A percentile compares a stretch with the other conserved stretches of the same genome.
phyloP scores from a whole-genome alignment of 2,888 invertebrate genomes.

The Palloptera scutellata region DNA sequence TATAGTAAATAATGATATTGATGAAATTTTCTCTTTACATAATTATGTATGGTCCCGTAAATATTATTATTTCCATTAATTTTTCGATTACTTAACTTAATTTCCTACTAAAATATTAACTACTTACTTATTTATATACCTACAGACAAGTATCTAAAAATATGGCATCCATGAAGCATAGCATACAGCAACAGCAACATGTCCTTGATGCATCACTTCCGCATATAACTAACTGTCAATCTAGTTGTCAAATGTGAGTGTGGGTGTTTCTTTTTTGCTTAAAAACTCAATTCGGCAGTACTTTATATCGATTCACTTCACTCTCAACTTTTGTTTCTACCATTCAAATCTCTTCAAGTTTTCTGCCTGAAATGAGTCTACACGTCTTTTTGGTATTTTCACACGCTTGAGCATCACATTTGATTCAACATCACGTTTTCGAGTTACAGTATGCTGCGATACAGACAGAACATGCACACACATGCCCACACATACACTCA shows the following conservation, averaged over 20 bases:
- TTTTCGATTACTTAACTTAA: no score
- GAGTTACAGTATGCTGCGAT: neutral
- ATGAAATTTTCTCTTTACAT: no score
- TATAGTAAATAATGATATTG: no score
- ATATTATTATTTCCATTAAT: no score
- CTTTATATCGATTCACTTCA: neutral
- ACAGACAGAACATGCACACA: neutral
- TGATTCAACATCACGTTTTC: conserved; percentile 62
- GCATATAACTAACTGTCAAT: neutral
- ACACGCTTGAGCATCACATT: conserved; percentile 64
- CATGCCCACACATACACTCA: no score
- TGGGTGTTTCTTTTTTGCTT: neutral
- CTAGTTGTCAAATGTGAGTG: neutral
- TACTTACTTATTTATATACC: no score
- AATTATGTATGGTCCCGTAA: no score
- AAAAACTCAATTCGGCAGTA: neutral
- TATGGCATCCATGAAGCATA: no score
- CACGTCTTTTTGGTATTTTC: conserved; percentile 63
- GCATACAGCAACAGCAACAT: neutral
- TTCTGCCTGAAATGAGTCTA: conserved; percentile 1
- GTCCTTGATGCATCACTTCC: conserved; percentile 3
- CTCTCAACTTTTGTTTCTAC: neutral
- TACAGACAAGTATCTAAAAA: no score
- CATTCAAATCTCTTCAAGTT: neutral
- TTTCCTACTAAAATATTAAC: no score